Evolutionary conservation across 1,140 invertebrate species (phyloP).

Genomic region (Caerostris extrusa): DNA sequence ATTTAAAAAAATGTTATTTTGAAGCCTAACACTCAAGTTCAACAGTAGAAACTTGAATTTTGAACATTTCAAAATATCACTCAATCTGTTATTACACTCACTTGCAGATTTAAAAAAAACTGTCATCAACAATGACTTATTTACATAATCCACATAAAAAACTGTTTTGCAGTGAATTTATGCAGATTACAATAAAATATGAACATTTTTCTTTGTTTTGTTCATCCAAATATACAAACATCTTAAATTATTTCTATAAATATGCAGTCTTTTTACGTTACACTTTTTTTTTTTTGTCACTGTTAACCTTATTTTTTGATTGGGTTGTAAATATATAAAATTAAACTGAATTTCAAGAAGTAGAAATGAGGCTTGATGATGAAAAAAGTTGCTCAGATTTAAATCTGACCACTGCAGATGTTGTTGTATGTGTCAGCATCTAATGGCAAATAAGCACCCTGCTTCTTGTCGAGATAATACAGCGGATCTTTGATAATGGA

Average conservation of each 20-base stretch:
- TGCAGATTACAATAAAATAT: too few relatives aligned
- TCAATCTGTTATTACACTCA: background rate
- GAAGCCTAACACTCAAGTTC: background rate
- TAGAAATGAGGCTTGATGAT: background rate
- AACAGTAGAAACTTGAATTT: constrained; percentile 2
- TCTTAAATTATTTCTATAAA: too few relatives aligned
- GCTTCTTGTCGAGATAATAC: constrained; percentile 82
- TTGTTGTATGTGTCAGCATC: constrained; percentile 85
- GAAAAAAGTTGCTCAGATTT: constrained; percentile 68
- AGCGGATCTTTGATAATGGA: constrained; percentile 84
- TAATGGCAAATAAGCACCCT: constrained; percentile 85
- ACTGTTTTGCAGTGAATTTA: too few relatives aligned
- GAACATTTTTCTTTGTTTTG: too few relatives aligned
- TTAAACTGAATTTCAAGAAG: constrained; percentile 11
- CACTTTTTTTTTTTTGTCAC: background rate
- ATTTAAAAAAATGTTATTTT: too few relatives aligned
- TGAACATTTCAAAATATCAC: background rate
- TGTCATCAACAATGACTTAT: background rate
- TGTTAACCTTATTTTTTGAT: background rate
- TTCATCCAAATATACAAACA: too few relatives aligned
- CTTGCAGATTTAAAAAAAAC: background rate
- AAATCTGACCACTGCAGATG: constrained; percentile 77
- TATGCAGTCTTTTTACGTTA: background rate
- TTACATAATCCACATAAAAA: too few relatives aligned
- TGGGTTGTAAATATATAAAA: constrained; percentile 8